Evolutionary conservation across 2,888 invertebrate genomes (phyloP), one percentile per base, ranked within the genome.

Genomic region (Pheosia gnoma): DNA sequence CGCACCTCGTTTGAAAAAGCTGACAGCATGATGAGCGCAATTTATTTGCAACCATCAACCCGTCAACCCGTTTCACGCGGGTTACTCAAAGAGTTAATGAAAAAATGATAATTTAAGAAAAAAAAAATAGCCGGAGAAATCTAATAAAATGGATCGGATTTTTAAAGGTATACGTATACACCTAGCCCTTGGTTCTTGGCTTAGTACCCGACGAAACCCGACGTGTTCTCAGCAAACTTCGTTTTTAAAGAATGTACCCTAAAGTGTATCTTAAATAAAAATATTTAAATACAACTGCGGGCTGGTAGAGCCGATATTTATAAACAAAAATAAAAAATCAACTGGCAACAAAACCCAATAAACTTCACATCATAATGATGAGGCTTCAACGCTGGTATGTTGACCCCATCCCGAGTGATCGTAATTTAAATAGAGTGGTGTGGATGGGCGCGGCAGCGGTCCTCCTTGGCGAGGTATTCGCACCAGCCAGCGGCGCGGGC

Each of bases 11-110:
- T 57, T 57, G 57, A 43, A 61, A 58, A 67, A 62, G 47, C 13
- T 63, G 69, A 64, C 64, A 62, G 63, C 8, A 63, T 61, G 66
- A 68, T 63, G 65, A 56, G 61, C 53, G 59, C 13, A 61, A 59
- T 62, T 61, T 58, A 63, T 68, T 73, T 56, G 53, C 63, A 66
- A 67, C 59, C 57, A 61, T 57, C 52, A 71, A 53, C 54, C 61
- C 67, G 62, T 67, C 65, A 64, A 62, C 43, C 49, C 52, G n/a
- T 57, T 57, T n/a, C 47, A 62, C 56, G 41, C 63, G 65, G 57
- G 59, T 56, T 11, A 41, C 57, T 64, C 58, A 45, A 57, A 45
- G 45, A 55, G 36, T 8, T 56, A 41, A 56, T 41, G 41, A 43
- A 43, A 43, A 8, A 57, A 25, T 45, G 25, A 13, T 54, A 9